Base-by-base conservation (phyloP, 2,797 vertebrate genomes). In the Microcaecilia unicolor region DNA sequence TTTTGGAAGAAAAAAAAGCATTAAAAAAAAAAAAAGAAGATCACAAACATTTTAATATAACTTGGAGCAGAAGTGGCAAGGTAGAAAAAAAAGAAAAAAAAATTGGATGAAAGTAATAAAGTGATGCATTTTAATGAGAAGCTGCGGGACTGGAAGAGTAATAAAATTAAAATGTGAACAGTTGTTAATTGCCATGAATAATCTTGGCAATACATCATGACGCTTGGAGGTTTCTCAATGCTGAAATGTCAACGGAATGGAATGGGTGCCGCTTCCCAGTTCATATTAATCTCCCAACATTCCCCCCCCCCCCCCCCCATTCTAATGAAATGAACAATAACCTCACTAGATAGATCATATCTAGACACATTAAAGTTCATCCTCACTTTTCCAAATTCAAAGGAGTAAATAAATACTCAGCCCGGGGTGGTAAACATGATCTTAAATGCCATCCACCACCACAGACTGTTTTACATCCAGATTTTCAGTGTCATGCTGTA, bases 181-280 rank as follows among this genome's bases (percentile, higher is more conserved):
- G 39, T 26, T 15, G 36, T 11, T 24, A 39, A 45, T 16, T 39
- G 26, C 29, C 35, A 31, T 54, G 31, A 51, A 45, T 33, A 47
- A 30, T 27, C 1, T 2, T 18, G 28, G 48, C 36, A 15, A 48
- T 72, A 38, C 31, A 42, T 67, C 57, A 55, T 3, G 11, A 6
- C 34, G 39, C 40, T 36, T 41, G 45, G 48, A 0, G 0, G 34
- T 46, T 37, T 58, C 45, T 40, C 49, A 37, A 21, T 6, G 37
- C 44, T n/a, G n/a, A 3, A 5, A 50, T 28, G 44, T 28, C 28
- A 28, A 13, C 0, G 2, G 31, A 26, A 13, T 0, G 2, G 31
- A 26, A 41, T 0, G 1, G 37, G 32, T 36, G 39, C 41, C 7
- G 9, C 37, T 13, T 25, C 52, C 35, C 50, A 34, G 31, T 22